A percentile compares a stretch with the other conserved stretches of the same genome.
Evolutionary conservation across 2,113 vertebrate species (phyloP).

Genomic region (Bolborhynchus lineola): DNA sequence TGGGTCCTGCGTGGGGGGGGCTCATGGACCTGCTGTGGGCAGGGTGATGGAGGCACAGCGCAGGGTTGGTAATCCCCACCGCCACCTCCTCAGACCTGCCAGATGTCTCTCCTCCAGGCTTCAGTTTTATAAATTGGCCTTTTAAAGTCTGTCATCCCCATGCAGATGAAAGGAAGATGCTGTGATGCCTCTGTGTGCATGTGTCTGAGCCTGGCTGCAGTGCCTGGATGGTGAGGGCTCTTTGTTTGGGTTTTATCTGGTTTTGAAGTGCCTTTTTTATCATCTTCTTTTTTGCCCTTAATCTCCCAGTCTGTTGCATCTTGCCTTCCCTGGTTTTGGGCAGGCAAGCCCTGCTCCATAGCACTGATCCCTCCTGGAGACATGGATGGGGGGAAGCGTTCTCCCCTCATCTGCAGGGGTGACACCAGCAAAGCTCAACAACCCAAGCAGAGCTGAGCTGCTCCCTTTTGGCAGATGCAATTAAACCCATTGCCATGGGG

Average conservation of each 20-base stretch:
- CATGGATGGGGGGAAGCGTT: neutral
- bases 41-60: neutral
- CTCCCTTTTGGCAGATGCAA: neutral
- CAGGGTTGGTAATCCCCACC: neutral
- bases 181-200: neutral
- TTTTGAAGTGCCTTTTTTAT: neutral
- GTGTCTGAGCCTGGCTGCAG: neutral
- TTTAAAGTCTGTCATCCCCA: slow-evolving; percentile 43
- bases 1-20: neutral
- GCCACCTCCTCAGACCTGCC: slow-evolving; percentile 3
- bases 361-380: neutral
- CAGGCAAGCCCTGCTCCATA: neutral
- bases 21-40: neutral
- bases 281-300: accelerated
- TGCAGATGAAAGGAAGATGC: slow-evolving; percentile 40
- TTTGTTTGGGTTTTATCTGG: slow-evolving; percentile 6
- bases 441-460: neutral
- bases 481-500: accelerated
- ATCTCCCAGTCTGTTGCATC: neutral
- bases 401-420: accelerated
- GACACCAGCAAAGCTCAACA: neutral
- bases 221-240: neutral
- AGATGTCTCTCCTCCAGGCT: slow-evolving; percentile 24
- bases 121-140: slow-evolving; percentile 45
- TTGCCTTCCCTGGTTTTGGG: accelerated